Evolutionary conservation across 2,888 invertebrate genomes (phyloP).

Genomic region (Netelia melanura): DNA sequence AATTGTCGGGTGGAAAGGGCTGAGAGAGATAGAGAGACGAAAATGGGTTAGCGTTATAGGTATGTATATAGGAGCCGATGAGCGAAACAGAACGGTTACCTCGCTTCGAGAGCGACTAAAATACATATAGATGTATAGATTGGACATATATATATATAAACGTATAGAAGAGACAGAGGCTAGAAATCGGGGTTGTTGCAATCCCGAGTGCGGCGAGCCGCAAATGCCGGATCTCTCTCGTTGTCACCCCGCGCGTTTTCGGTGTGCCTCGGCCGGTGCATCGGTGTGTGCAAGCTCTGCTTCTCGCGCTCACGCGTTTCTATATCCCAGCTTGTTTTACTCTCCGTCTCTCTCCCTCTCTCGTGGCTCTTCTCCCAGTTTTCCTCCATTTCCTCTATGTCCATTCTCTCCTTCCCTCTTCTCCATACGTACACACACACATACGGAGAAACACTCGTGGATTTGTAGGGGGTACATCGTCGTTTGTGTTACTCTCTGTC

Average conservation of each 20-base stretch:
- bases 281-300: slow-evolving; percentile 37
- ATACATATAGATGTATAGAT: slow-evolving; percentile 3
- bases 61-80: neutral
- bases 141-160: neutral
- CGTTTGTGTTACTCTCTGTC: slow-evolving; percentile 51
- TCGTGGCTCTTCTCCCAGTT: slow-evolving; percentile 56
- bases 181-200: slow-evolving; percentile 67
- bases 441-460: neutral
- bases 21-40: slow-evolving; percentile 47
- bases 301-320: slow-evolving; percentile 39
- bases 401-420: neutral
- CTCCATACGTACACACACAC: slow-evolving; percentile 4
- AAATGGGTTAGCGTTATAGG: neutral
- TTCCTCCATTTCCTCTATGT: slow-evolving; percentile 54
- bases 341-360: slow-evolving; percentile 28
- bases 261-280: slow-evolving; percentile 17
- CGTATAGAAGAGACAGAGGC: slow-evolving; percentile 1
- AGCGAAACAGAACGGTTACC: slow-evolving; percentile 39
- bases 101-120: slow-evolving; percentile 38
- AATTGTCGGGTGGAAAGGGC: slow-evolving; percentile 74
- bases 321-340: neutral
- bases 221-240: slow-evolving; percentile 75
- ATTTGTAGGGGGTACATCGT: slow-evolving; percentile 26
- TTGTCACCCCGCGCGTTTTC: slow-evolving; percentile 62
- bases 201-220: slow-evolving; percentile 76